Evolutionary conservation across 1,140 invertebrate species (phyloP).

Genomic region (Trypoxylus dichotomus): DNA sequence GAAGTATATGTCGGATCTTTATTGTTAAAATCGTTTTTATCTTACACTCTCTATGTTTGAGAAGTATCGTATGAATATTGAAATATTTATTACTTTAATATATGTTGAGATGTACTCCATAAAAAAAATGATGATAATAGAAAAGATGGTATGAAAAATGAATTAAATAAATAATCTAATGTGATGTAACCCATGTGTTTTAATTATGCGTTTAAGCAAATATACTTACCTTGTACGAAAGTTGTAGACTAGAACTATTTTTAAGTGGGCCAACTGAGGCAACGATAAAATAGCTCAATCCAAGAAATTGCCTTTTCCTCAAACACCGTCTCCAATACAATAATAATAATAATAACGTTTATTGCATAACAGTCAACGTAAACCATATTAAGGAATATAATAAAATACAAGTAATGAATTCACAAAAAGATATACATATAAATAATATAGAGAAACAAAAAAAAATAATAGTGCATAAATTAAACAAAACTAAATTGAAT

Average conservation of each 20-base stretch:
- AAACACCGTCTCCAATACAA: neutral
- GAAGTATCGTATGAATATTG: neutral
- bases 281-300: too few species aligned
- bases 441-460: too few species aligned
- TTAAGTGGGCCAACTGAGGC: too few species aligned
- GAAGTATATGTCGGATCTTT: neutral
- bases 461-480: too few species aligned
- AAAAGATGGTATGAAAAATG: neutral
- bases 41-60: neutral
- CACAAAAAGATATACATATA: too few species aligned
- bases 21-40: neutral
- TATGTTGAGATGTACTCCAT: neutral
- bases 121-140: neutral
- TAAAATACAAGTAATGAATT: too few species aligned
- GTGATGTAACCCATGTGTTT: neutral
- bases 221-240: too few species aligned
- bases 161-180: neutral
- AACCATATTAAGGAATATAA: too few species aligned
- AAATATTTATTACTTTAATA: constrained; percentile 17
- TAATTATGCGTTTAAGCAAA: neutral
- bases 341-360: too few species aligned
- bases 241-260: too few species aligned
- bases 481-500: too few species aligned
- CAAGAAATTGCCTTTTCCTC: neutral
- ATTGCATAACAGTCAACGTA: too few species aligned